A percentile compares a stretch with the other conserved stretches of the same genome.
Evolutionary conservation across 1,140 invertebrate species (phyloP).

Genomic region (Drosophila sturtevanti): DNA sequence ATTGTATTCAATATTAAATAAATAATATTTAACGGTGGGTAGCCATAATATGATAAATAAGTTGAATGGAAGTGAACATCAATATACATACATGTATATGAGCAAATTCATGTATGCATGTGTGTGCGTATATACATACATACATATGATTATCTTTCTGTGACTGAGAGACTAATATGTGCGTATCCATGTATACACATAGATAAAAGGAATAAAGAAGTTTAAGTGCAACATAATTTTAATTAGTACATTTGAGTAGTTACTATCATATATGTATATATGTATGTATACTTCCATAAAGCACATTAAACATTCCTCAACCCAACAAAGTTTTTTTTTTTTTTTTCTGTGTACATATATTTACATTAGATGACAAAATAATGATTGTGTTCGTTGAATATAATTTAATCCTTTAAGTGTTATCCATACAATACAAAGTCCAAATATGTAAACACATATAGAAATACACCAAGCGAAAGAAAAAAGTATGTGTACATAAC

Average conservation of each 20-base stretch:
- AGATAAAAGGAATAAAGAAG: neutral
- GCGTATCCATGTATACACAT: neutral
- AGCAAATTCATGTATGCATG: neutral
- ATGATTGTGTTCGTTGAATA: neutral
- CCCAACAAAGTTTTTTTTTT: neutral
- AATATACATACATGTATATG: neutral
- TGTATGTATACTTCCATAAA: neutral
- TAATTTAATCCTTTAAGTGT: neutral
- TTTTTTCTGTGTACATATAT: neutral
- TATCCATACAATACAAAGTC: neutral
- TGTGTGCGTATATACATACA: neutral
- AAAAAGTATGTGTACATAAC: neutral
- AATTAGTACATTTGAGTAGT: neutral
- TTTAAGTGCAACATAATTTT: neutral
- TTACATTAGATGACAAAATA: neutral
- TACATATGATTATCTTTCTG: neutral
- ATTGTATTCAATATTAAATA: conserved; percentile 12
- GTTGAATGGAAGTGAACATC: neutral
- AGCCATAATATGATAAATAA: neutral
- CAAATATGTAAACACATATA: neutral
- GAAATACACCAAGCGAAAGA: neutral
- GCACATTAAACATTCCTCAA: neutral
- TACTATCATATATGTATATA: neutral
- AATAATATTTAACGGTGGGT: conserved; percentile 5
- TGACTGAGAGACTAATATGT: neutral